A percentile compares a stretch with the other conserved stretches of the same genome.
Evolutionary conservation across 2,797 vertebrate genomes (phyloP).

Genomic region (Melanotaenia maccullochi): DNA sequence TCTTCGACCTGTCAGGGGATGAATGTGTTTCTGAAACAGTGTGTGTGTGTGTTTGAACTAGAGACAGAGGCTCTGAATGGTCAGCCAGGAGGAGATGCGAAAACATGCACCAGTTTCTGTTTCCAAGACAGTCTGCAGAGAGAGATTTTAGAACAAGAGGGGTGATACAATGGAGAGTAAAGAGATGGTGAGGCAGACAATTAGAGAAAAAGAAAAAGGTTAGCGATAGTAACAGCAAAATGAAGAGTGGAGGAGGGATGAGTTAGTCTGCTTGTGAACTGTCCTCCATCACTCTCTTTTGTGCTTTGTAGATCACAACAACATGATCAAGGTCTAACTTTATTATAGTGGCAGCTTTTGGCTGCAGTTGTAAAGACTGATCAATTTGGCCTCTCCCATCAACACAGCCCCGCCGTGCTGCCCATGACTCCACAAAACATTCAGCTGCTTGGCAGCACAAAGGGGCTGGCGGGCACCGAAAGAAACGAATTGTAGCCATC

Average conservation of each 20-base stretch:
- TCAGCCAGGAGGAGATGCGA: constrained; percentile 47
- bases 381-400: constrained; percentile 65
- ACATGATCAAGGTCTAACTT: constrained; percentile 75
- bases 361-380: constrained; percentile 73
- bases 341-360: constrained; percentile 76
- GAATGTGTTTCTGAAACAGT: constrained; percentile 50
- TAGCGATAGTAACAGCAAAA: neutral
- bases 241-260: constrained; percentile 17
- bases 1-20: constrained; percentile 58
- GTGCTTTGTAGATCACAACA: constrained; percentile 68
- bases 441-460: constrained; percentile 76
- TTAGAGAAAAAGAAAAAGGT: constrained; percentile 23
- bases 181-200: constrained; percentile 22
- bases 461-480: constrained; percentile 53
- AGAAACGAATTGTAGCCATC: constrained; percentile 66
- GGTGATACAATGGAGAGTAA: constrained; percentile 19
- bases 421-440: constrained; percentile 76
- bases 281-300: constrained; percentile 53
- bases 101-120: constrained; percentile 61
- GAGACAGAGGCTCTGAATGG: constrained; percentile 51
- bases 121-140: constrained; percentile 36
- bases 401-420: constrained; percentile 61
- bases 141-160: constrained; percentile 11
- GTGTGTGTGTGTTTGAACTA: constrained; percentile 40
- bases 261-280: constrained; percentile 47